These are phyloP conservation scores for Aplocera efformata DNA, from an alignment of 2,888 invertebrate genomes.

Conservation along the genomic window DNA sequence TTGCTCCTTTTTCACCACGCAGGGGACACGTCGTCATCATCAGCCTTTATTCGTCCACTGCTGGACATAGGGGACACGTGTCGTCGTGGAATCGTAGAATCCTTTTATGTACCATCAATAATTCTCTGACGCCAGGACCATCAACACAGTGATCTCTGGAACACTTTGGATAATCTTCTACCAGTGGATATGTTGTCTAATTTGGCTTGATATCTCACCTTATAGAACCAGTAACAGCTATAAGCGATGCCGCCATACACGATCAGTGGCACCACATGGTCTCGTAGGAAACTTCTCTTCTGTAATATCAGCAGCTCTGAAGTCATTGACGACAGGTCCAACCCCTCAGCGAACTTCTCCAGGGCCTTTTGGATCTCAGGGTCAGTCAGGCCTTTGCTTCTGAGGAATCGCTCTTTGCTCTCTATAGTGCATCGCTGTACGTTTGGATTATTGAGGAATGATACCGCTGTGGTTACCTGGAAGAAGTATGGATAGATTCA, in stretches of 20 bases:
- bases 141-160: constrained; percentile 87
- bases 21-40: no score
- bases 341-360: constrained; percentile 79
- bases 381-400: constrained; percentile 88
- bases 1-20: no score
- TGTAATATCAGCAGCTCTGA: constrained; percentile 69
- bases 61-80: no score
- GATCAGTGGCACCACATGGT: constrained; percentile 85
- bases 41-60: no score
- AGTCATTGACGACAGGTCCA: constrained; percentile 61
- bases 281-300: constrained; percentile 77
- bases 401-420: constrained; percentile 89
- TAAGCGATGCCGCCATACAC: constrained; percentile 89
- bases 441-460: constrained; percentile 92
- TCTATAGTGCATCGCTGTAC: constrained; percentile 87
- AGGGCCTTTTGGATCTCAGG: constrained; percentile 87
- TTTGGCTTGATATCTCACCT: constrained; percentile 73
- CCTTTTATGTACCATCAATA: no score
- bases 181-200: no score
- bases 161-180: constrained; percentile 84
- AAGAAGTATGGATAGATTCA: constrained; percentile 26
- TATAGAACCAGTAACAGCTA: constrained; percentile 89
- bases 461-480: constrained; percentile 91
- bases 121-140: no score
- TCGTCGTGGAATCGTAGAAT: no score